phyloP scores from a whole-genome alignment of 2,888 invertebrate species.

The Adineta ricciae region DNA sequence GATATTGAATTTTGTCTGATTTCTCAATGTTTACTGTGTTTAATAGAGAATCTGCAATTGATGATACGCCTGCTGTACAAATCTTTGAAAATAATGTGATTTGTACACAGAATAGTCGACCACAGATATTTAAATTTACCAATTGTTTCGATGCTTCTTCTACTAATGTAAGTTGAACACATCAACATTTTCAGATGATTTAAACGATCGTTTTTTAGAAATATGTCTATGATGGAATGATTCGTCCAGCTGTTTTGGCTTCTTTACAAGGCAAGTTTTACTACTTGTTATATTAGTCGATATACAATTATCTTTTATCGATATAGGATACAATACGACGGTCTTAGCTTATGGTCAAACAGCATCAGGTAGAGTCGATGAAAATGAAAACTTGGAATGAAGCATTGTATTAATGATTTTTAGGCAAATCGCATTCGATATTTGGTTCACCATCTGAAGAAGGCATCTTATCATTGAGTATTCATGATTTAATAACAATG shows the following conservation, averaged over 20 bases:
- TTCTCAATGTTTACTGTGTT: not conserved
- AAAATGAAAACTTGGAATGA: not conserved
- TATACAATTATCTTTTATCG: not conserved
- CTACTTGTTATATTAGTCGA: too few relatives aligned
- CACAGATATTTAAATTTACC: not conserved
- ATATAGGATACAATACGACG: not conserved
- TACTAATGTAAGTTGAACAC: not conserved
- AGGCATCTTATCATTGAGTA: not conserved
- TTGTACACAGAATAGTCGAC: constrained; percentile 3
- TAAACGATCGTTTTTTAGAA: not conserved
- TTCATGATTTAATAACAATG: constrained; percentile 4
- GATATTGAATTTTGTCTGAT: not conserved
- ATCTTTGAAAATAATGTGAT: not conserved
- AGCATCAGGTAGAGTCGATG: not conserved
- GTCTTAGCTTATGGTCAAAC: constrained; percentile 2
- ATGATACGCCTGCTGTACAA: not conserved
- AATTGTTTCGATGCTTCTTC: not conserved
- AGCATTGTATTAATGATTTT: not conserved
- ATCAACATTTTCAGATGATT: not conserved
- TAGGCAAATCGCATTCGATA: constrained; percentile 5
- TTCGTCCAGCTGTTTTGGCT: constrained; percentile 13
- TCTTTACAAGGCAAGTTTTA: not conserved
- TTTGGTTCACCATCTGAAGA: constrained; percentile 18
- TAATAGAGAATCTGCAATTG: not conserved
- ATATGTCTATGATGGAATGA: not conserved